A percentile compares a stretch with the other conserved stretches of the same genome.
These are phyloP conservation scores for Aleadryas rufinucha DNA, from an alignment of 2,113 vertebrate genomes.

Conservation along the genomic window DNA sequence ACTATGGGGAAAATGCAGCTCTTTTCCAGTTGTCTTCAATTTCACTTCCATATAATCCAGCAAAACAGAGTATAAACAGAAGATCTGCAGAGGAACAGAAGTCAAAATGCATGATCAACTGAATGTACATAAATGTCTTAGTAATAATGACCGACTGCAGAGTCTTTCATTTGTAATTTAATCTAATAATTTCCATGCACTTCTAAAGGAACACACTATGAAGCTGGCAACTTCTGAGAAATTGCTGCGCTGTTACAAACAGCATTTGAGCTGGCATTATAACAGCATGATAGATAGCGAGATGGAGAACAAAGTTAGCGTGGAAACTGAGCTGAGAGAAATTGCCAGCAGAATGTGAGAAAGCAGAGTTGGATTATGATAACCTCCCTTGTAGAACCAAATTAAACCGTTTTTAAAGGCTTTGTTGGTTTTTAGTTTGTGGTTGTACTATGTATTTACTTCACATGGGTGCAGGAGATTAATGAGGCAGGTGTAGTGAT, in stretches of 20 bases:
- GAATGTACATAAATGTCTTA: conserved; percentile 10
- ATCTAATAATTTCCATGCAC: conserved; percentile 74
- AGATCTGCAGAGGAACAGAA: not conserved
- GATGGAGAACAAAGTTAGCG: conserved; percentile 50
- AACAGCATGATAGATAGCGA: conserved; percentile 49
- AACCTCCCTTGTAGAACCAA: conserved; percentile 56
- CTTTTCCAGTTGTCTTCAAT: not conserved
- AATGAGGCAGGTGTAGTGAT: conserved; percentile 30
- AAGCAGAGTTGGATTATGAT: conserved; percentile 43
- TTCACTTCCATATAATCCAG: not conserved
- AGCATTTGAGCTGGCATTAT: conserved; percentile 67
- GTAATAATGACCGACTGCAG: conserved; percentile 54
- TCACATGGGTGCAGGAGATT: conserved; percentile 1
- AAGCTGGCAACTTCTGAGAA: conserved; percentile 60
- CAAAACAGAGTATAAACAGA: not conserved
- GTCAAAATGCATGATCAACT: conserved; percentile 18
- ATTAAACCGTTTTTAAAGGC: conserved; percentile 33
- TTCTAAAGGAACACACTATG: conserved; percentile 53
- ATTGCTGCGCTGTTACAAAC: conserved; percentile 57
- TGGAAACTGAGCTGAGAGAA: conserved; percentile 38
- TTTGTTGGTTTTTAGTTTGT: conserved; percentile 50
- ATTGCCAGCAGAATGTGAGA: conserved; percentile 15
- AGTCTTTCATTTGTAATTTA: conserved; percentile 72
- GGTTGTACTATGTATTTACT: conserved; percentile 45
- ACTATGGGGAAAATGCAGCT: not conserved